Evolutionary conservation across 2,888 invertebrate genomes (phyloP).

Genomic region (Autographa gamma): DNA sequence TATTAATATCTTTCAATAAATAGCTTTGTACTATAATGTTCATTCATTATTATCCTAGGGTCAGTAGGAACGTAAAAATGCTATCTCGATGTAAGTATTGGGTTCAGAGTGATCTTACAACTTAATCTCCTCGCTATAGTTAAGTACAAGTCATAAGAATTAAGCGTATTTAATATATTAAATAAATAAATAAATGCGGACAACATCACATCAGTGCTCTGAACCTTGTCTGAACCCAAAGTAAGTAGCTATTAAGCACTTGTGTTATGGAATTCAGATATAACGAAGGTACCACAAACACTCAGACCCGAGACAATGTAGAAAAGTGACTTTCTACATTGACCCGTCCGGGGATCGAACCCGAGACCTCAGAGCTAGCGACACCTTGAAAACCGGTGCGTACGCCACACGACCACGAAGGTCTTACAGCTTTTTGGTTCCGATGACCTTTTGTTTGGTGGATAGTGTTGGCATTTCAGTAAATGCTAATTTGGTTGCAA

Average conservation of each 20-base stretch:
- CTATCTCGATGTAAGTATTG: conserved; percentile 71
- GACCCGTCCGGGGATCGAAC: too few relatives aligned
- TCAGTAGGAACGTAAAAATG: conserved; percentile 54
- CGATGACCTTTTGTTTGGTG: background rate
- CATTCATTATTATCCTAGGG: conserved; percentile 21
- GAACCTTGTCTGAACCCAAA: too few relatives aligned
- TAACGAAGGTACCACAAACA: too few relatives aligned
- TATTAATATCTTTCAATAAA: conserved; percentile 13
- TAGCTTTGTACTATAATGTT: conserved; percentile 24
- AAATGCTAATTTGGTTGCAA: background rate
- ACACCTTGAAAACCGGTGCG: too few relatives aligned
- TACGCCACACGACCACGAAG: too few relatives aligned
- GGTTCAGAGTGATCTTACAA: conserved; percentile 67
- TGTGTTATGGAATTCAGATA: too few relatives aligned
- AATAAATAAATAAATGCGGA: too few relatives aligned
- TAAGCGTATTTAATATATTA: conserved; percentile 36
- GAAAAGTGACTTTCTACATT: too few relatives aligned
- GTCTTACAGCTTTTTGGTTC: background rate
- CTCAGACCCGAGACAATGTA: too few relatives aligned
- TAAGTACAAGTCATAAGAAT: conserved; percentile 51
- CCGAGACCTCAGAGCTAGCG: too few relatives aligned
- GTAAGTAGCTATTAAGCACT: too few relatives aligned
- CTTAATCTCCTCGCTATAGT: conserved; percentile 73
- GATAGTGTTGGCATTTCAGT: background rate
- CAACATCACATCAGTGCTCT: too few relatives aligned